Base-by-base conservation (phyloP, 1,140 invertebrate genomes). In the Pantala flavescens region DNA sequence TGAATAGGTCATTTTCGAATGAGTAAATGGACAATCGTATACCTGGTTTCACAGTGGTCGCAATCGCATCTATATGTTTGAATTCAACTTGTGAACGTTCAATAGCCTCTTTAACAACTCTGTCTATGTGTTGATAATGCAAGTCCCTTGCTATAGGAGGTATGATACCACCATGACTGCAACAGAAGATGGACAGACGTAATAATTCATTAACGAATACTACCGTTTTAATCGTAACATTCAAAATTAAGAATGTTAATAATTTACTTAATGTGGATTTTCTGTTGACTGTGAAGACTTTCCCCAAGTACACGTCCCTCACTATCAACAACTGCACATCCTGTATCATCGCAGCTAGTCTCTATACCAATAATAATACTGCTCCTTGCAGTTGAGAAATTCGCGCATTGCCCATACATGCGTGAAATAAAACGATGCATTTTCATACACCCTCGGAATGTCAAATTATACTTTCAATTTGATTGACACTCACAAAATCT, bases 321-420 rank as follows among this genome's bases (percentile, higher is more conserved):
- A 10, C 83, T 84, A 82, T 92, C 85, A 2, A 98, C 89, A 78
- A 99, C 87, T 71, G 94, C 96, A 79, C 91, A 91, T 72, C 94
- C 96, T 5, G 97, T 98, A 81, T 99, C 97, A 86, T 99, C 97
- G 83, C 96, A 98, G 78, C 96, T 98, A n/a, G 95, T 97, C 88
- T 99, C 97, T 77, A 99, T 98, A 11, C 97, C 97, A 76, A 98
- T 83, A 71, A 96, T 84, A 74, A 84, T 28, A 63, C n/a, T 63
- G 12, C 5, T 63, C 12, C 49, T 63, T 3, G 12, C 49, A 16
- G 49, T 12, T 9, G 28, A 36, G 28, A 36, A 36, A 36, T 36
- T n/a, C n/a, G n/a, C n/a, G n/a, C n/a, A n/a, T n/a, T n/a, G n/a
- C n/a, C n/a, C n/a, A n/a, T n/a, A n/a, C n/a, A n/a, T n/a, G n/a